Base-by-base conservation (phyloP, 1,140 invertebrate species). In the Dendroctonus valens region DNA sequence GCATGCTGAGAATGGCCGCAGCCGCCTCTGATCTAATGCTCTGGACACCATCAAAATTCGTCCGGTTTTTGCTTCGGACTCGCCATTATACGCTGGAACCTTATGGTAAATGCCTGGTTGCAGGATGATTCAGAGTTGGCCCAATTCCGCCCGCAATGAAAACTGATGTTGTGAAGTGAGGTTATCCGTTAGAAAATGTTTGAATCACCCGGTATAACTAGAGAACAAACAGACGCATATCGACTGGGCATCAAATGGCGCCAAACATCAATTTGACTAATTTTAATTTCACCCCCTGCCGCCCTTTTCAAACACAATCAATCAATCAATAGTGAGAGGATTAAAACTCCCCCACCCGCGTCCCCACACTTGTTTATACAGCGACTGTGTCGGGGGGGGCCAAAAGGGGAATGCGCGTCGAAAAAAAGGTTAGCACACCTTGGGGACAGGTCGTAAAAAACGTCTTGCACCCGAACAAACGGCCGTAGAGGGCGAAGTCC, bases 391-490 rank as follows among this genome's bases (percentile, higher is more conserved):
- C 50, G 41, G 57, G 61, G 71, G 68, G 63, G 61, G 63, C 65
- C 74, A 76, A 77, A 77, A 77, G 76, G 76, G 74, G 74, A 76
- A 77, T 72, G 74, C 76, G 74, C 71, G 73, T 75, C 48, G 48
- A 41, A 76, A 76, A 74, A 74, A 69, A 77, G 75, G 75, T 77
- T 77, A 77, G 75, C 73, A 69, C 70, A 75, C 76, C 75, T 75
- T 61, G 69, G 76, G 75, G 76, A 77, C 74, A 65, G 71, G 74
- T 76, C 76, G 75, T 77, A 77, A 77, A 77, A 75, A 72, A 76
- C 73, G 73, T 77, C 74, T 71, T 61, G 48, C 48, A 61, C 59
- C 71, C 71, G 74, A 75, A 76, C 75, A 74, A 76, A 76, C 74
- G 75, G 68, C 71, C 69, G 65, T 51, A 64, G 15, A 61, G 59